Conservation (phyloP, 2,113 vertebrate species). For the Mesocricetus auratus region DNA sequence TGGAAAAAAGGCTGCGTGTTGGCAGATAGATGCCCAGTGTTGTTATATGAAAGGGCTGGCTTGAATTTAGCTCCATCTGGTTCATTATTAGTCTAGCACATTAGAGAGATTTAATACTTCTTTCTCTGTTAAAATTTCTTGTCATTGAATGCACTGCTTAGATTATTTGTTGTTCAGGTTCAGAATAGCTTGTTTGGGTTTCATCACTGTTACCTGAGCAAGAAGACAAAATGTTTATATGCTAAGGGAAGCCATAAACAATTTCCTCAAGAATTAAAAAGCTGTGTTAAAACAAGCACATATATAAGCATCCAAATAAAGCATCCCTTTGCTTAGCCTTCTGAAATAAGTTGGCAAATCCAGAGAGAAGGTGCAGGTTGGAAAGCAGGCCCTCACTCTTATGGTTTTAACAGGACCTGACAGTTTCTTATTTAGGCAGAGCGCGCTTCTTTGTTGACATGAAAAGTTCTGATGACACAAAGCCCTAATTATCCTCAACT, state of each 20-base stretch:
- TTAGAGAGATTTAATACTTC: neutral
- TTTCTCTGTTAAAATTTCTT: neutral
- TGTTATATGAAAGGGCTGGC: neutral
- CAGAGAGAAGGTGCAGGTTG: neutral
- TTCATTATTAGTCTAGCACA: neutral
- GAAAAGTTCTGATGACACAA: constrained; percentile 87
- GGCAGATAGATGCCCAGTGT: neutral
- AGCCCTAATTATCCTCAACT: constrained; percentile 89
- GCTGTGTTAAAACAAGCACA: neutral
- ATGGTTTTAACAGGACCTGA: constrained; percentile 84
- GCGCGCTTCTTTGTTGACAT: constrained; percentile 86
- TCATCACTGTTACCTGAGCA: constrained; percentile 11
- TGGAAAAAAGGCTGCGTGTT: neutral
- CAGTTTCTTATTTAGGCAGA: constrained; percentile 84
- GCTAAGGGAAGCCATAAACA: neutral
- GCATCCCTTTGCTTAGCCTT: constrained; percentile 9
- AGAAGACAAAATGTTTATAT: neutral
- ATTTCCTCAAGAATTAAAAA: constrained; percentile 40
- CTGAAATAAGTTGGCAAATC: constrained; percentile 35
- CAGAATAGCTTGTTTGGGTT: constrained; percentile 19
- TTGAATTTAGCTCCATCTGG: neutral
- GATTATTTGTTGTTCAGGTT: neutral
- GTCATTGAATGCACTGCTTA: neutral
- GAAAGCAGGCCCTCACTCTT: constrained; percentile 25
- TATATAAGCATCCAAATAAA: neutral